Conservation (phyloP, 2,113 vertebrate species). For the Stomatorhinus ivindoensis region DNA sequence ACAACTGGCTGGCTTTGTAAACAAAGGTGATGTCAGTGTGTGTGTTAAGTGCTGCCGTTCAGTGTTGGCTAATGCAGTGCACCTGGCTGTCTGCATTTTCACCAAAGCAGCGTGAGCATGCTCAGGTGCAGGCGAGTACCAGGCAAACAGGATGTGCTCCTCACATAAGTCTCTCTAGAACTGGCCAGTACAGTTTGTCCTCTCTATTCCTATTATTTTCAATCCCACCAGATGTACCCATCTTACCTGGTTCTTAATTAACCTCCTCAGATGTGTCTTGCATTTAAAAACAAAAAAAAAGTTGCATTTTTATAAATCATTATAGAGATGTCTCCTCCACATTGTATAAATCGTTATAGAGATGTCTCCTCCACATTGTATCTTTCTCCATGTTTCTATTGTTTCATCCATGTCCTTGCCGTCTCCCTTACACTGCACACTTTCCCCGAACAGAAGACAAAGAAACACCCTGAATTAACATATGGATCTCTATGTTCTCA, state of each 20-base stretch:
- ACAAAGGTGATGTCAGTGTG: neutral
- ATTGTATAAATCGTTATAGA: neutral
- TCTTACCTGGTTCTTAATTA: neutral
- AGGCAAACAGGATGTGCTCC: neutral
- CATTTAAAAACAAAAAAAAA: neutral
- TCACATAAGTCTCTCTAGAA: neutral
- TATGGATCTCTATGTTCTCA: neutral
- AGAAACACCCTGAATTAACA: neutral
- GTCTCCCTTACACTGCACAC: neutral
- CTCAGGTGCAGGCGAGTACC: neutral
- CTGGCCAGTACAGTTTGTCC: neutral
- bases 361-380: neutral
- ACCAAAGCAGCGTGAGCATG: neutral
- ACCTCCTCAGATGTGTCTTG: neutral
- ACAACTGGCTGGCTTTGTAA: neutral
- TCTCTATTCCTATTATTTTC: neutral
- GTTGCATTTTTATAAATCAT: neutral
- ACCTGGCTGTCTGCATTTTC: neutral
- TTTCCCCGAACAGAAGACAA: neutral
- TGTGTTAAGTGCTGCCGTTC: neutral
- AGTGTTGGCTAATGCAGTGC: neutral
- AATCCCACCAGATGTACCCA: neutral
- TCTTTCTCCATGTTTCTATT: neutral
- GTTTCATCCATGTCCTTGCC: neutral
- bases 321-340: neutral